Conservation (phyloP, 1,140 invertebrate genomes). For the Mactra quadrangularis region DNA sequence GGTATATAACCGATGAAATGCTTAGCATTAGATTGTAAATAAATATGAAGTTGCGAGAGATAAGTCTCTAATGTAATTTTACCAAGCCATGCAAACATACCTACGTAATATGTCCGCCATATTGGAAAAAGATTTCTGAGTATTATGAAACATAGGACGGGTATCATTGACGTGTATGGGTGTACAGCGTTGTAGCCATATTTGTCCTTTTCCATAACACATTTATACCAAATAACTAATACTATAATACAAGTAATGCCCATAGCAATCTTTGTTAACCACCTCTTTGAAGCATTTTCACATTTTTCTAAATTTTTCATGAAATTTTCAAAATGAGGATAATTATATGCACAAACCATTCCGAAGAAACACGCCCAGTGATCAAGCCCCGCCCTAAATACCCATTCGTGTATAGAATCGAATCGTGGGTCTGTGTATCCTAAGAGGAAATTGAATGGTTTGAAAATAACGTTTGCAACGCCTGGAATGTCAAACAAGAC, state of each 20-base stretch:
- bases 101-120: slow-evolving; percentile 65
- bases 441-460: slow-evolving; percentile 69
- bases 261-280: slow-evolving; percentile 51
- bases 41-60: slow-evolving; percentile 76
- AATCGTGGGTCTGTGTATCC: slow-evolving; percentile 63
- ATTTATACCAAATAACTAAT: slow-evolving; percentile 65
- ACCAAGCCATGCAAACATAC: slow-evolving; percentile 72
- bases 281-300: slow-evolving; percentile 21
- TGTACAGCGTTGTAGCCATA: slow-evolving; percentile 71
- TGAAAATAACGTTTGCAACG: slow-evolving; percentile 62
- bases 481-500: slow-evolving; percentile 76
- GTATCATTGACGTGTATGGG: slow-evolving; percentile 72
- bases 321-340: slow-evolving; percentile 75
- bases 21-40: slow-evolving; percentile 76
- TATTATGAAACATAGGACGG: slow-evolving; percentile 72
- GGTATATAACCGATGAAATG: slow-evolving; percentile 70
- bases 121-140: slow-evolving; percentile 68
- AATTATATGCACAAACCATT: slow-evolving; percentile 79
- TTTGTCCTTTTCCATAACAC: slow-evolving; percentile 69
- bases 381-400: slow-evolving; percentile 72
- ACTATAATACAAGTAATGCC: slow-evolving; percentile 6
- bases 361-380: slow-evolving; percentile 77
- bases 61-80: slow-evolving; percentile 79
- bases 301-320: slow-evolving; percentile 65
- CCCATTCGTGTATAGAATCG: slow-evolving; percentile 74